These are phyloP conservation scores for Onchidella celtica DNA, from an alignment of 2,888 invertebrate genomes.

Conservation along the genomic window DNA sequence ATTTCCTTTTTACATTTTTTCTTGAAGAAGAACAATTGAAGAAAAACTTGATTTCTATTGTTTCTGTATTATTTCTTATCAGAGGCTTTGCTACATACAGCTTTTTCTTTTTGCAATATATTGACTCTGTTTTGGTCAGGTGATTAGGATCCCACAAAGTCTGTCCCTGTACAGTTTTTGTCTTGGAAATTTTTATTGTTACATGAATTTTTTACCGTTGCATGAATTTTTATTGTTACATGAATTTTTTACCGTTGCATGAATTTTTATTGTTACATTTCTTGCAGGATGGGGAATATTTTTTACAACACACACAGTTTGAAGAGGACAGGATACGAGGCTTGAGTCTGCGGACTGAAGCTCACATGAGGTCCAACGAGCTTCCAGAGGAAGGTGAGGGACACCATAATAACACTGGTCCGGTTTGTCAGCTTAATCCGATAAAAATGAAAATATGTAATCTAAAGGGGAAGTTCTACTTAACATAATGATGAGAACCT, in stretches of 20 bases:
- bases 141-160: background rate
- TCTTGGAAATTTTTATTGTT: background rate
- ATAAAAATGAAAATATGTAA: too few species aligned
- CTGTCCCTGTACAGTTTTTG: too few species aligned
- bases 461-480: too few species aligned
- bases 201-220: background rate
- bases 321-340: constrained; percentile 68
- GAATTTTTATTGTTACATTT: background rate
- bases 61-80: too few species aligned
- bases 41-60: too few species aligned
- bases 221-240: background rate
- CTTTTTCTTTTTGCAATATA: too few species aligned
- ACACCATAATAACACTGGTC: too few species aligned
- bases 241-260: background rate
- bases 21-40: too few species aligned
- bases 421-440: too few species aligned
- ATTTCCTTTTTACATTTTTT: background rate
- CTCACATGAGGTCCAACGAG: constrained; percentile 60
- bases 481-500: too few species aligned
- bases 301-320: constrained; percentile 65
- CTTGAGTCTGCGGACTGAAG: constrained; percentile 68
- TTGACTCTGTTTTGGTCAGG: too few species aligned
- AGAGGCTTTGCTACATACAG: too few species aligned
- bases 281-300: constrained; percentile 76
- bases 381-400: constrained; percentile 77